Percentiles rank a stretch among this genome's conserved stretches.
Evolutionary conservation across 2,888 invertebrate genomes (phyloP).

Genomic region (Orthonychiurus folsomi): DNA sequence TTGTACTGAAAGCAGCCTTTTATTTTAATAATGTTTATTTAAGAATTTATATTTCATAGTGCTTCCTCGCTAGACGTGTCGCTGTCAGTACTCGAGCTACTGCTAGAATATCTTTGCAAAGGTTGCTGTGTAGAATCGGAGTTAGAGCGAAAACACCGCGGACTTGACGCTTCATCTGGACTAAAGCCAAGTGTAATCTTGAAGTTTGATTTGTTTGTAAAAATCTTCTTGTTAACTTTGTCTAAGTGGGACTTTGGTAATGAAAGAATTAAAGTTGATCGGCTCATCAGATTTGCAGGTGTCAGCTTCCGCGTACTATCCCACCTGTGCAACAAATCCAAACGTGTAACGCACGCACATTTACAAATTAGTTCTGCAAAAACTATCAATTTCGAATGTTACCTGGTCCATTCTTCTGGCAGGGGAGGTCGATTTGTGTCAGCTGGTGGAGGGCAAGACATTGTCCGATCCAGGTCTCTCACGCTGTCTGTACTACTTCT

Average conservation of each 20-base stretch:
- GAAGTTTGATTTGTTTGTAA: slow-evolving; percentile 12
- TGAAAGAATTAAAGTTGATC: slow-evolving; percentile 2
- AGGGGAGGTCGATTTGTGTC: slow-evolving; percentile 31
- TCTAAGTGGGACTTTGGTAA: slow-evolving; percentile 11
- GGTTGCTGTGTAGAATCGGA: not conserved
- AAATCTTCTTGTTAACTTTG: slow-evolving; percentile 10
- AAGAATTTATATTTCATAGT: not conserved
- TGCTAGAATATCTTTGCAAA: slow-evolving; percentile 2
- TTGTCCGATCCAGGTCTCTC: slow-evolving; percentile 27
- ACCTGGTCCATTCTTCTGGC: slow-evolving; percentile 33
- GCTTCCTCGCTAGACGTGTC: slow-evolving; percentile 9
- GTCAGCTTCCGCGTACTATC: not conserved
- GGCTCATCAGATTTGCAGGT: not conserved
- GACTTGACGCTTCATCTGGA: not conserved
- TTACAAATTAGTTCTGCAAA: not conserved
- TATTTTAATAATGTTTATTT: slow-evolving; percentile 5
- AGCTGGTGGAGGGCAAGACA: slow-evolving; percentile 35
- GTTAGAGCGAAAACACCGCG: slow-evolving; percentile 12
- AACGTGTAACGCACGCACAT: no score
- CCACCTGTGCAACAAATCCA: not conserved
- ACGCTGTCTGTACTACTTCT: slow-evolving; percentile 14
- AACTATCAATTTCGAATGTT: not conserved
- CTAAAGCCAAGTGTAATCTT: slow-evolving; percentile 6
- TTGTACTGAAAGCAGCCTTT: slow-evolving; percentile 18
- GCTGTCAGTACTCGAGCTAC: slow-evolving; percentile 8